Evolutionary conservation across 2,888 invertebrate genomes (phyloP), one percentile per base, ranked within the genome.

Genomic region (Ferdinandea cuprea): DNA sequence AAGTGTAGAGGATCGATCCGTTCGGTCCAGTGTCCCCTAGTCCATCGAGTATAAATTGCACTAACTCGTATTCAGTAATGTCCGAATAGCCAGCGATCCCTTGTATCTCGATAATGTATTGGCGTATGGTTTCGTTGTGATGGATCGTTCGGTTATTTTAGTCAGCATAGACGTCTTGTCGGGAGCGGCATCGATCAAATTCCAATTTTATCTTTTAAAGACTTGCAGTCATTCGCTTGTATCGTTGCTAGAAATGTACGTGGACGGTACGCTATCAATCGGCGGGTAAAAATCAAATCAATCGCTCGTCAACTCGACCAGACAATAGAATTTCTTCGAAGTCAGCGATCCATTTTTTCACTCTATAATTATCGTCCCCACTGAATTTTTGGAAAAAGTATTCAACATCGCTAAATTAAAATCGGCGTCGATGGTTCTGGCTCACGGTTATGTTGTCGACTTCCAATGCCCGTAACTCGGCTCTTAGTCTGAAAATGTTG

Each of bases 41-140:
- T 15, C 54, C 63, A 11, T 63, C 61, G n/a, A n/a, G n/a, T n/a
- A n/a, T n/a, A n/a, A n/a, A n/a, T n/a, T n/a, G n/a, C n/a, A n/a
- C n/a, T n/a, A n/a, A n/a, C n/a, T n/a, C n/a, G n/a, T n/a, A n/a
- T n/a, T n/a, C n/a, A n/a, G n/a, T n/a, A n/a, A n/a, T n/a, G n/a
- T n/a, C n/a, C n/a, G n/a, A n/a, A n/a, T n/a, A n/a, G n/a, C n/a
- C n/a, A n/a, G n/a, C n/a, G 15, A 69, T 56, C 35, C 40, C 58
- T 13, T 71, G 48, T 52, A 71, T 71, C 9, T 37, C 21, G n/a
- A 71, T 40, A 2, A 59, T 40, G 44, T 69, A 58, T 30, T 54
- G 32, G 17, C 15, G 54, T 6, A 30, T 32, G 15, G 35, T 30
- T 35, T 54, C 32, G 4, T 35, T 54, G 9, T 32, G 17, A 32